Evolutionary conservation across 2,797 vertebrate species (phyloP), one percentile per base, ranked within the genome.

Genomic region (Bufotes viridis): DNA sequence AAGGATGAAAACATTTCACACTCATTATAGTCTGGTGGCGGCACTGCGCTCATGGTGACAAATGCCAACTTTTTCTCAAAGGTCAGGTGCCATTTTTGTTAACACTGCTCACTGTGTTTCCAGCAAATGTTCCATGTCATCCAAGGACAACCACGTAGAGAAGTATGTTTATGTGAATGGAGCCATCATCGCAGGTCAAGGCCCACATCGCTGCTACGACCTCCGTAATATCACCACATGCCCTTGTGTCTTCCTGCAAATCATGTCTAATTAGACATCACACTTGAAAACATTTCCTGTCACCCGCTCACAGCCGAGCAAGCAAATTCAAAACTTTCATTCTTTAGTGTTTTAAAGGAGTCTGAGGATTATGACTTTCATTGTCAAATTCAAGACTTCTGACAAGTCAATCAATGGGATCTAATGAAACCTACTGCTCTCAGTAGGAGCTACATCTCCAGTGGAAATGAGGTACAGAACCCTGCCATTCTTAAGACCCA

Each of bases 101-200:
- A 86, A 58, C 24, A 55, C 76, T 61, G 83, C 55, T 74, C 63
- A 60, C 70, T 80, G 65, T 80, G 63, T 80, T 80, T 80, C 76
- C 57, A n/a, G 74, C 10, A 81, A 78, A 80, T n/a, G 78, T 86
- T 72, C 24, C 24, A 42, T 24, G 78, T 87, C 78, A 87, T 81
- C 51, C 53, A 60, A 87, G 85, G 85, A 87, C 85, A 81, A 15
- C 20, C 22, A 57, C 65, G 42, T 58, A 29, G 63, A 86, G 61
- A 85, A 58, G 51, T 34, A 58, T 60, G 26, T 60, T 81, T 53
- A 42, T 75, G 57, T 49, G 20, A 60, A 42, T 75, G 10, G 69
- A 2, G 18, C 4, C 29, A 42, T 61, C 20, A 70, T 15, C 1
- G 53, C 49, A 60, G 53, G 63, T 80, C 29, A 86, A 81, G 80